Conservation (phyloP, 2,113 vertebrate species). For the Notiomystis cincta region DNA sequence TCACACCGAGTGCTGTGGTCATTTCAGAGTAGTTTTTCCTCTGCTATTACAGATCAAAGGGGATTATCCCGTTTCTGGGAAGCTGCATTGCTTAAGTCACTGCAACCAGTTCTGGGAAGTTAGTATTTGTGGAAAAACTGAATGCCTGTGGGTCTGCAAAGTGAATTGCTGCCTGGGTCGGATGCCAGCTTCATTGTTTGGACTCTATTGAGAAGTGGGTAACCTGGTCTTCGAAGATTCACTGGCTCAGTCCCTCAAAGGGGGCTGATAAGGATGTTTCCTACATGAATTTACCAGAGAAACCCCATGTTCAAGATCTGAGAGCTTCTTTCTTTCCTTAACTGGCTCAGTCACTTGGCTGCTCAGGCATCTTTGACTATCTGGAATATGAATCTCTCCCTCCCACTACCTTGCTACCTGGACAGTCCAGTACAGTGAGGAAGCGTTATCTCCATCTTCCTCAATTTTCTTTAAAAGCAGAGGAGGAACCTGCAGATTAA, state of each 20-base stretch:
- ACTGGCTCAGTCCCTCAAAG: not conserved
- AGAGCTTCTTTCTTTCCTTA: not conserved
- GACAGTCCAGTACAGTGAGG: not conserved
- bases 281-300: not conserved
- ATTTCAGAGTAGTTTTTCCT: not conserved
- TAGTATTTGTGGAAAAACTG: not conserved
- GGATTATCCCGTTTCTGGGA: conserved; percentile 19
- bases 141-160: not conserved
- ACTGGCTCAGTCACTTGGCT: not conserved
- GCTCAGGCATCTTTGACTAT: not conserved
- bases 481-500: conserved; percentile 10
- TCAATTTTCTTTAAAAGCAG: conserved; percentile 10
- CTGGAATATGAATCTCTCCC: not conserved
- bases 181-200: not conserved
- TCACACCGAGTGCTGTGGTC: not conserved
- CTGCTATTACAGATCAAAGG: not conserved
- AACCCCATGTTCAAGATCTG: not conserved
- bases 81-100: not conserved
- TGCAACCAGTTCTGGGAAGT: not conserved
- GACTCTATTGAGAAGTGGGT: not conserved
- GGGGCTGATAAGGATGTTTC: not conserved
- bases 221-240: not conserved
- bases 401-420: not conserved
- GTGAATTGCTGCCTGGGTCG: not conserved
- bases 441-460: not conserved